Conservation (phyloP, 2,797 vertebrate genomes). For the Lagorchestes hirsutus region DNA sequence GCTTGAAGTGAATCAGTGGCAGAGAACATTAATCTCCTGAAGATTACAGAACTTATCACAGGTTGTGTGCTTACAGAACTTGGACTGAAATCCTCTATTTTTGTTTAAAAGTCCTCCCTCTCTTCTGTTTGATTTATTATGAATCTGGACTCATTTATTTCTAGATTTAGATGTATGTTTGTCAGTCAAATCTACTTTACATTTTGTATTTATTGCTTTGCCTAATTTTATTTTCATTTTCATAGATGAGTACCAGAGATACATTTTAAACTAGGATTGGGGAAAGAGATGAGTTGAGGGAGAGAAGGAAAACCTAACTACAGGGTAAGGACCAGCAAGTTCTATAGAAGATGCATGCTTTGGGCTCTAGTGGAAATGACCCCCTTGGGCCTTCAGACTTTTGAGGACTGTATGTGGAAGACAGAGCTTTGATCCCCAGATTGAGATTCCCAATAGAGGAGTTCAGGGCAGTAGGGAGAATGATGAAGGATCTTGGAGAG, state of each 20-base stretch:
- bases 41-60: background rate
- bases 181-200: background rate
- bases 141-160: background rate
- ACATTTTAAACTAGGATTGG: background rate
- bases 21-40: background rate
- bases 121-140: background rate
- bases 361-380: background rate
- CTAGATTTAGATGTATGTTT: background rate
- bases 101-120: background rate
- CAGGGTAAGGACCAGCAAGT: background rate
- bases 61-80: background rate
- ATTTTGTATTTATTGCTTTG: background rate
- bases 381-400: background rate
- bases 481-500: background rate
- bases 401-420: background rate
- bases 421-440: background rate
- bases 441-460: slow-evolving; percentile 35
- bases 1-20: background rate
- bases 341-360: background rate
- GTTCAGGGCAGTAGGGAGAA: background rate
- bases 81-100: background rate
- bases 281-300: background rate
- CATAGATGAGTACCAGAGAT: background rate
- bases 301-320: background rate
- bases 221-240: background rate